phyloP scores from a whole-genome alignment of 2,888 invertebrate genomes.

The Fragum whitleyi region DNA sequence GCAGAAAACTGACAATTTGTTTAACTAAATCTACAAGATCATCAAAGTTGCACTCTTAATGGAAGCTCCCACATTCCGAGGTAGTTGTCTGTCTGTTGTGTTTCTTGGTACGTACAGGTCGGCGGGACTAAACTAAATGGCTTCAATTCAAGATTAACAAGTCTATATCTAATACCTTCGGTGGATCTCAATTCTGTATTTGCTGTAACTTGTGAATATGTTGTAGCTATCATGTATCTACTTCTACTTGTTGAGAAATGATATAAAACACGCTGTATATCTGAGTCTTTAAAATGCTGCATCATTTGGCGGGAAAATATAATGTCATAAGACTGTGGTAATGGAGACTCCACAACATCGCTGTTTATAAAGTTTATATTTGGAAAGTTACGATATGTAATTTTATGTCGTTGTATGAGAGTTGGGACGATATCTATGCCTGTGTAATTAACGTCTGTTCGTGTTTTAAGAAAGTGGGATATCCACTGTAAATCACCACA shows the following conservation, averaged over 20 bases:
- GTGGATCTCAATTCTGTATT: conserved; percentile 11
- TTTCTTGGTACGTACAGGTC: conserved; percentile 20
- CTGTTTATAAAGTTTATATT: conserved; percentile 24
- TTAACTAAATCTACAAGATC: too few species aligned
- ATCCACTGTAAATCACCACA: conserved; percentile 42
- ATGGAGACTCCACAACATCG: conserved; percentile 11
- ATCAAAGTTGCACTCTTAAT: not conserved
- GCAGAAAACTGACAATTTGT: too few species aligned
- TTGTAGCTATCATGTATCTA: conserved; percentile 32
- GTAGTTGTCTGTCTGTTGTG: not conserved
- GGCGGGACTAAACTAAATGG: conserved; percentile 29
- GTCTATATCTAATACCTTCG: conserved; percentile 17
- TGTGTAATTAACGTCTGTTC: conserved; percentile 33
- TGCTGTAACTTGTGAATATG: conserved; percentile 2
- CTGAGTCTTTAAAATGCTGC: conserved; percentile 30
- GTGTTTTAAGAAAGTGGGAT: conserved; percentile 31
- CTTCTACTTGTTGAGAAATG: conserved; percentile 35
- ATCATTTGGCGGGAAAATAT: conserved; percentile 35
- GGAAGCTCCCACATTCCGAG: conserved; percentile 34
- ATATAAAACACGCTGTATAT: conserved; percentile 24
- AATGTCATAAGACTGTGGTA: conserved; percentile 14
- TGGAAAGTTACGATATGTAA: not conserved
- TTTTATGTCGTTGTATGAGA: conserved; percentile 23
- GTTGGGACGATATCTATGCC: conserved; percentile 33
- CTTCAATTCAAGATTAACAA: conserved; percentile 14